Base-by-base conservation (phyloP, 2,113 vertebrate species). In the Dermatemys mawii region DNA sequence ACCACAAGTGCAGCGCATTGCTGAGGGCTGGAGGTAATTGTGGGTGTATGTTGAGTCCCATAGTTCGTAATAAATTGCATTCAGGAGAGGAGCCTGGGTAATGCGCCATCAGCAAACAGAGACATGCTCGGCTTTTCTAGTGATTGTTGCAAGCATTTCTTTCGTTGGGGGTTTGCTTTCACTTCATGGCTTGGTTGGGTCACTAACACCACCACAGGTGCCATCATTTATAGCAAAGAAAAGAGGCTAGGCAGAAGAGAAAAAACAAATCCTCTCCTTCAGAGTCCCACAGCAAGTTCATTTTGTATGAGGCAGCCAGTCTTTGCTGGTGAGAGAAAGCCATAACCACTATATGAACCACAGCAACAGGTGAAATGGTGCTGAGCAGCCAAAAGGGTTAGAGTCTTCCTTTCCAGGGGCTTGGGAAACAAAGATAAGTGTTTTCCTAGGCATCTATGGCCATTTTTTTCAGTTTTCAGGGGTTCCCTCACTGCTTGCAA, bases 171-270 rank as follows among this genome's bases (percentile, higher is more conserved):
- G 2, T 67, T 82, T 88, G 19, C 5, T 83, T 75, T 46, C 16
- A 53, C n/a, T 88, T 0, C 49, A 57, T 24, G 60, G 4, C 1
- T 0, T 1, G 2, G 5, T 0, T 63, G 54, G 78, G 22, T 32
- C 22, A 35, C 26, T 83, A 26, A 3, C 46, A 78, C 1, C 5
- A 19, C 19, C 63, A n/a, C 35, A n/a, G 7, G 63, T 10, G 6
- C 21, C 63, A 67, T n/a, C 19, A 11, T 11, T 22, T 38, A 38
- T 38, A 35, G 16, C 63, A 11, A 38, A 38, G n/a, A 70, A 16
- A 67, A 70, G n/a, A 70, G 19, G 16, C 8, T 38, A 22, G 21
- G 63, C 55, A 32, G n/a, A 70, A 70, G 63, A 22, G 8, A 38
- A 22, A 19, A 38, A 3, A n/a, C n/a, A n/a, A n/a, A 21, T 22